Percentiles rank a stretch among this genome's conserved stretches.
These are phyloP conservation scores for Octodon degus DNA, from an alignment of 2,113 vertebrate species.

Conservation along the genomic window DNA sequence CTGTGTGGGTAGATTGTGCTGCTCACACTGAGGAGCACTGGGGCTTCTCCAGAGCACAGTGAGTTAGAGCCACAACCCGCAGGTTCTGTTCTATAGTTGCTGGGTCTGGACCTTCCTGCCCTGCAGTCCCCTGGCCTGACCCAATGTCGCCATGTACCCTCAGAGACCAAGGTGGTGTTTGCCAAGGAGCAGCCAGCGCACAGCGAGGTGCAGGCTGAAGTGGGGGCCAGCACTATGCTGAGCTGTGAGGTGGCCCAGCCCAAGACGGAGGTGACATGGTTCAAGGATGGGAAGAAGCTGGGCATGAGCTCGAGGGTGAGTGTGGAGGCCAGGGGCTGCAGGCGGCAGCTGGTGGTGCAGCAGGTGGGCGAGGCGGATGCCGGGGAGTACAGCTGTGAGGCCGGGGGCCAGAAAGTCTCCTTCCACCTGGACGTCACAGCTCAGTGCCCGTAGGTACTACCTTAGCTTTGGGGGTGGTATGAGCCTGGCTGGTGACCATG, in stretches of 20 bases:
- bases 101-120: not conserved
- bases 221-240: slow-evolving; percentile 79
- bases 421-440: slow-evolving; percentile 84
- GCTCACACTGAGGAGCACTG: not conserved
- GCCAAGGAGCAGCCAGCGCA: slow-evolving; percentile 79
- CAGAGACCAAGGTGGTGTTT: slow-evolving; percentile 77
- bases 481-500: not conserved
- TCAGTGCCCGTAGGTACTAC: slow-evolving; percentile 56
- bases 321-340: slow-evolving; percentile 72
- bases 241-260: slow-evolving; percentile 88
- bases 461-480: rapidly evolving
- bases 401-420: too few species aligned
- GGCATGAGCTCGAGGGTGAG: slow-evolving; percentile 72
- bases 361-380: too few species aligned
- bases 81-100: too few species aligned
- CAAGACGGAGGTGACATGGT: slow-evolving; percentile 89
- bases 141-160: not conserved
- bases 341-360: too few species aligned
- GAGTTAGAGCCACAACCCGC: too few species aligned
- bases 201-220: slow-evolving; percentile 82
- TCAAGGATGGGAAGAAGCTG: slow-evolving; percentile 89
- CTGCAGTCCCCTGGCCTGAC: not conserved
- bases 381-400: too few species aligned
- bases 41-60: not conserved
- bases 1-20: not conserved